Evolutionary conservation across 2,113 vertebrate genomes (phyloP), one percentile per base, ranked within the genome.

Genomic region (Channa argus): DNA sequence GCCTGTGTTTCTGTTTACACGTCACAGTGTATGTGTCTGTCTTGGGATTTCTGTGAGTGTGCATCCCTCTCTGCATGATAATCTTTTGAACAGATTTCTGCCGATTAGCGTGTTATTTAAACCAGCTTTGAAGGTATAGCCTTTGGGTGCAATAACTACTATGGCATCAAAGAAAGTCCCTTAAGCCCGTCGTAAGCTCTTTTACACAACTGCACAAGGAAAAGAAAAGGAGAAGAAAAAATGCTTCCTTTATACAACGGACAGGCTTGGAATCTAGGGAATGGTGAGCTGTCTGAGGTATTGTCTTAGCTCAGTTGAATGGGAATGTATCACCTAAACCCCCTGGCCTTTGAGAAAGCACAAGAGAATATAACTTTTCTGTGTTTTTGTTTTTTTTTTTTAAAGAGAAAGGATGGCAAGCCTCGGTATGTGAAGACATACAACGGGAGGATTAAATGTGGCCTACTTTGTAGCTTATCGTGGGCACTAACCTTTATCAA

Each of bases 41-140:
- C 47, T n/a, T 2, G 5, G 55, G 49, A 64, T 88, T 78, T 88
- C 71, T 84, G 69, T 86, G 85, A 59, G 4, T 12, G 63, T 5
- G 62, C 79, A n/a, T 71, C 66, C 44, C 80, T 79, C 86, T 51
- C 71, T 8, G 54, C 76, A 34, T 71, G 79, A 66, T 91, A 91
- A 92, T 91, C 91, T 88, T 39, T 62, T 71, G 77, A 92, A 85
- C 84, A 92, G 92, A 94, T 94, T 94, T 91, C 67, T 82, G 63
- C 82, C 54, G 91, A 93, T 94, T 92, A 93, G 88, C 73, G 61
- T 70, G 85, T 88, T 92, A 92, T 94, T 94, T 88, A 87, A 88
- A 91, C 74, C 60, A 41, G 85, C 91, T 89, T 93, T 89, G 85
- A 92, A 91, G 85, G 87, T 90, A 82, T 84, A 80, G 85, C 88